Conservation (phyloP, 2,888 invertebrate genomes). For the Sialis lutaria region DNA sequence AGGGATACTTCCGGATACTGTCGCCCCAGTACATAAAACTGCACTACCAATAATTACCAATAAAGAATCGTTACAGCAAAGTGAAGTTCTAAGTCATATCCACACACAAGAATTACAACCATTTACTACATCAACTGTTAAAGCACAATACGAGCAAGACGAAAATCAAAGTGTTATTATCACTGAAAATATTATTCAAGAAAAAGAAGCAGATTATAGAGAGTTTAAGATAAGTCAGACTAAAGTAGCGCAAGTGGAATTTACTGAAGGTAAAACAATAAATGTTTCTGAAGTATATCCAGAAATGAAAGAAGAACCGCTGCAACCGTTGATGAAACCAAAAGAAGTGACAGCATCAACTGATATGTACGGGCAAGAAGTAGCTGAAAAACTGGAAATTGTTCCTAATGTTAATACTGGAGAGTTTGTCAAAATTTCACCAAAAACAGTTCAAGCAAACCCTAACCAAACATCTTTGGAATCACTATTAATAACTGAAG, state of each 20-base stretch:
- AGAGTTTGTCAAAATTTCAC: constrained; percentile 18
- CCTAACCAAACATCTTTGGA: constrained; percentile 20
- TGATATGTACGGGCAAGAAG: constrained; percentile 24
- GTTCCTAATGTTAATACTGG: constrained; percentile 18
- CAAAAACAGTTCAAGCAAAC: constrained; percentile 19
- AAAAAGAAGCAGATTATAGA: constrained; percentile 22
- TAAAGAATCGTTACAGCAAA: constrained; percentile 22
- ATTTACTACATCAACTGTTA: constrained; percentile 15
- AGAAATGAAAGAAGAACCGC: constrained; percentile 14
- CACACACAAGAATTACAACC: constrained; percentile 14
- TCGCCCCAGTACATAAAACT: constrained; percentile 18
- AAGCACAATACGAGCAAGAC: constrained; percentile 21
- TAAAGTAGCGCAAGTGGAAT: constrained; percentile 13
- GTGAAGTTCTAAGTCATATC: constrained; percentile 19
- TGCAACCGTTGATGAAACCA: constrained; percentile 11
- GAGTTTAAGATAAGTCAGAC: constrained; percentile 12
- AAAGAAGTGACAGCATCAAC: constrained; percentile 19
- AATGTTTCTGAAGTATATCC: constrained; percentile 14
- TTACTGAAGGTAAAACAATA: constrained; percentile 11
- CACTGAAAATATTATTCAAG: constrained; percentile 28
- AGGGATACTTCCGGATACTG: constrained; percentile 19
- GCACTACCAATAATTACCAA: constrained; percentile 22
- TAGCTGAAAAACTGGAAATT: constrained; percentile 28
- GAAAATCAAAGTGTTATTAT: constrained; percentile 29
- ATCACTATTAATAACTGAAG: constrained; percentile 20